phyloP scores from a whole-genome alignment of 2,888 invertebrate species.

The Epirrhoe tristata region DNA sequence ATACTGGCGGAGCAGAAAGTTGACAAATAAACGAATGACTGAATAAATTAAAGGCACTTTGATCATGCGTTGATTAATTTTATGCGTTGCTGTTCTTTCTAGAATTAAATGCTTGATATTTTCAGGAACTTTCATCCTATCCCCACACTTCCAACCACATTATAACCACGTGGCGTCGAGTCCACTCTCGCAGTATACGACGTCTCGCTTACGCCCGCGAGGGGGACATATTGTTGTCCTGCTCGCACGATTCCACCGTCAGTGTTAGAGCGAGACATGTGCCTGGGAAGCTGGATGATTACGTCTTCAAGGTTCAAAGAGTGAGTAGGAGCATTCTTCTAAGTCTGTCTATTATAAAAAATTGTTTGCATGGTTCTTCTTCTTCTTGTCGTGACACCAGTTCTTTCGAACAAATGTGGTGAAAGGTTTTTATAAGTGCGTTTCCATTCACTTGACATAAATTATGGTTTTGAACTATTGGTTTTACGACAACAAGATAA shows the following conservation, averaged over 20 bases:
- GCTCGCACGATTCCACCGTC: slow-evolving; percentile 82
- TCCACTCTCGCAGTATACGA: slow-evolving; percentile 80
- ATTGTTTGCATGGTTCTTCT: too few species aligned
- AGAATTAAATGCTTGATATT: not conserved
- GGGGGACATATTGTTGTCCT: slow-evolving; percentile 80
- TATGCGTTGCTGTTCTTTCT: not conserved
- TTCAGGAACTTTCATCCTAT: slow-evolving; percentile 80
- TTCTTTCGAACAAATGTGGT: too few species aligned
- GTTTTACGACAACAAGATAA: too few species aligned
- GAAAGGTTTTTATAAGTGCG: too few species aligned
- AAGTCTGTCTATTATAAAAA: too few species aligned
- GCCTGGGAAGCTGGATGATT: slow-evolving; percentile 79
- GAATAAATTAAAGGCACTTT: too few species aligned
- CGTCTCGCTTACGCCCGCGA: slow-evolving; percentile 75
- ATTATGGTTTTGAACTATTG: too few species aligned
- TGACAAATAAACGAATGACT: too few species aligned
- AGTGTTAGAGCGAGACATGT: slow-evolving; percentile 81
- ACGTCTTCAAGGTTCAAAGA: slow-evolving; percentile 82
- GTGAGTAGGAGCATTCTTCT: slow-evolving; percentile 57
- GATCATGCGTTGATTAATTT: too few species aligned
- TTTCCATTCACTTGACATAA: too few species aligned
- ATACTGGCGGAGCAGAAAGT: too few species aligned
- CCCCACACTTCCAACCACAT: slow-evolving; percentile 79
- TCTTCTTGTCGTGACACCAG: too few species aligned
- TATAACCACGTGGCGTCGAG: slow-evolving; percentile 68